Evolutionary conservation across 2,113 vertebrate genomes (phyloP).

Genomic region (Channa maculata): DNA sequence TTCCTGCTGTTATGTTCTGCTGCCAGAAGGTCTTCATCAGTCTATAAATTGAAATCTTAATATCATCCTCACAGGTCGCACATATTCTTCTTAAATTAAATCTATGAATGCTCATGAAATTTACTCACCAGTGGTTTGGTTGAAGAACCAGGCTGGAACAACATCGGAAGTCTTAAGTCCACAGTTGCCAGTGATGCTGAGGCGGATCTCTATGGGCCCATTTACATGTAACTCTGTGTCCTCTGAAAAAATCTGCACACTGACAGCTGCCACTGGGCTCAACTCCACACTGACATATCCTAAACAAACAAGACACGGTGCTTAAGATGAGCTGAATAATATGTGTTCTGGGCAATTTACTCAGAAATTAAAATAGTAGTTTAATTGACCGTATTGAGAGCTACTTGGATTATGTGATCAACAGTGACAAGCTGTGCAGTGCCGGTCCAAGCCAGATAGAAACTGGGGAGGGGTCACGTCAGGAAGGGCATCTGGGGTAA

Average conservation of each 20-base stretch:
- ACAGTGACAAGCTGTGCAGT: not conserved
- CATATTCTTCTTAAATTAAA: not conserved
- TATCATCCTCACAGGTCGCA: not conserved
- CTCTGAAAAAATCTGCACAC: conserved; percentile 84
- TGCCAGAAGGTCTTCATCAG: too few species aligned
- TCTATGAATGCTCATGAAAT: not conserved
- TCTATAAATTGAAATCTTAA: not conserved
- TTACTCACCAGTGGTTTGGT: conserved; percentile 86
- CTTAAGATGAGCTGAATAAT: not conserved
- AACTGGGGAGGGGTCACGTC: too few species aligned
- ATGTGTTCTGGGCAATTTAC: not conserved
- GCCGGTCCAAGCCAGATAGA: too few species aligned
- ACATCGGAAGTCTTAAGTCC: conserved; percentile 76
- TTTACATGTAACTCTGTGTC: conserved; percentile 85
- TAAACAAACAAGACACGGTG: conserved; percentile 48
- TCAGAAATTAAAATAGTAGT: not conserved
- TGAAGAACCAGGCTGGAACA: conserved; percentile 90
- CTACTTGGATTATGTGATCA: not conserved
- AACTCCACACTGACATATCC: conserved; percentile 87
- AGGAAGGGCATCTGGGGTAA: too few species aligned
- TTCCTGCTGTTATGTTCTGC: too few species aligned
- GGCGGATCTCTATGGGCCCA: conserved; percentile 86
- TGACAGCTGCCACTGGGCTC: conserved; percentile 87
- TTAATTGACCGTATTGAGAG: not conserved
- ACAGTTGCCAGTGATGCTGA: conserved; percentile 81